Conservation (phyloP, 2,113 vertebrate genomes). For the Perca fluviatilis region DNA sequence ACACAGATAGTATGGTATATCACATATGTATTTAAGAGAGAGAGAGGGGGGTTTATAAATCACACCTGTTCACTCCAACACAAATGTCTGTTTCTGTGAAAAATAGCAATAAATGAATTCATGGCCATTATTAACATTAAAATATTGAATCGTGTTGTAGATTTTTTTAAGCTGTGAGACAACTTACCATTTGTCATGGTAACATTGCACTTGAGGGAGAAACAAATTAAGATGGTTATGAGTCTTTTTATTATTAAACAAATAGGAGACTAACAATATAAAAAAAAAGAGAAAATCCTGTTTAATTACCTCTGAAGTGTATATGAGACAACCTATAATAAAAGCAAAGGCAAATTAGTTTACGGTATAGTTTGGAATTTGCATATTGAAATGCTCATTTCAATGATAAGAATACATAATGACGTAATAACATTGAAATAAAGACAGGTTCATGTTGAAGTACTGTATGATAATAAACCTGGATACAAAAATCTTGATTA, state of each 20-base stretch:
- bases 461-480: not conserved
- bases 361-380: not conserved
- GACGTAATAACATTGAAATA: not conserved
- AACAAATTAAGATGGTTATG: conserved; percentile 8
- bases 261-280: not conserved
- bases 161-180: not conserved
- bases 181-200: conserved; percentile 73
- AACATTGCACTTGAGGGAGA: conserved; percentile 69
- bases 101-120: not conserved
- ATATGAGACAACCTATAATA: conserved; percentile 74
- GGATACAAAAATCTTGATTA: not conserved
- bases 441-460: too few species aligned
- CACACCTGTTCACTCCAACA: conserved; percentile 75
- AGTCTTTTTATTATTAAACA: not conserved
- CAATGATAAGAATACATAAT: not conserved
- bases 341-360: conserved; percentile 16
- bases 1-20: not conserved
- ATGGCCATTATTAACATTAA: not conserved
- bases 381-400: not conserved
- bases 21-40: not conserved
- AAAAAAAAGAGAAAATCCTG: not conserved
- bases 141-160: not conserved
- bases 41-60: not conserved
- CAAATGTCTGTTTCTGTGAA: conserved; percentile 76
- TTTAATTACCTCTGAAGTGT: conserved; percentile 72